Percentiles rank a stretch among this genome's conserved stretches.
phyloP scores from a whole-genome alignment of 1,140 invertebrate genomes.

The Bursaphelenchus mucronatus region DNA sequence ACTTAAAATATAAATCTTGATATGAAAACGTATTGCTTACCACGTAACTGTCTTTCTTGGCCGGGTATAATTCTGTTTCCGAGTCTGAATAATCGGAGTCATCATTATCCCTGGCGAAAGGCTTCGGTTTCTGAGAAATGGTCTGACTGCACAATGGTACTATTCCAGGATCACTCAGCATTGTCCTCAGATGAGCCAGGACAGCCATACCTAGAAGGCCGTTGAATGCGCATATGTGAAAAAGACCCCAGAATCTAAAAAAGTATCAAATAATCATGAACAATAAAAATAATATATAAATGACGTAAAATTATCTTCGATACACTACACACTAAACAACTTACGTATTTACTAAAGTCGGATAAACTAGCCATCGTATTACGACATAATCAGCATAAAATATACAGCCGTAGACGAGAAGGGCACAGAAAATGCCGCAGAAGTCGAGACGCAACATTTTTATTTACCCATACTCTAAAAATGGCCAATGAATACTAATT shows the following conservation, averaged over 20 bases:
- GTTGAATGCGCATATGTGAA: constrained; percentile 78
- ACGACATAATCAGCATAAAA: constrained; percentile 87
- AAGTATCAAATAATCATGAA: constrained; percentile 33
- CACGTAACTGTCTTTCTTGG: constrained; percentile 1
- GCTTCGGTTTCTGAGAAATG: constrained; percentile 20
- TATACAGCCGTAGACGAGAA: constrained; percentile 76
- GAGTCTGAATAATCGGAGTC: not conserved
- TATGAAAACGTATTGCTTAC: constrained; percentile 18
- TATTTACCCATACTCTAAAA: no score
- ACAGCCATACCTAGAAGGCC: constrained; percentile 72
- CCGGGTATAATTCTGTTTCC: constrained; percentile 1
- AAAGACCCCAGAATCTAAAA: constrained; percentile 77
- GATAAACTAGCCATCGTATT: constrained; percentile 76
- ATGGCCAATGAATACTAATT: no score
- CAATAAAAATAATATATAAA: not conserved
- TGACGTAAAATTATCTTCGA: constrained; percentile 12
- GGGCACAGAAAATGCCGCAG: constrained; percentile 79
- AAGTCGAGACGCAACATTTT: constrained; percentile 72
- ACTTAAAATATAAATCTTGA: not conserved
- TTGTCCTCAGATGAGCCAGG: constrained; percentile 76
- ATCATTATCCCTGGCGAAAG: constrained; percentile 19
- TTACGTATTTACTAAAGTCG: constrained; percentile 75
- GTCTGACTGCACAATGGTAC: constrained; percentile 68
- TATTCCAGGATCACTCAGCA: constrained; percentile 80
- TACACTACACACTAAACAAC: constrained; percentile 20